Conservation (phyloP, 1,140 invertebrate species). For the Drosophila nannoptera region DNA sequence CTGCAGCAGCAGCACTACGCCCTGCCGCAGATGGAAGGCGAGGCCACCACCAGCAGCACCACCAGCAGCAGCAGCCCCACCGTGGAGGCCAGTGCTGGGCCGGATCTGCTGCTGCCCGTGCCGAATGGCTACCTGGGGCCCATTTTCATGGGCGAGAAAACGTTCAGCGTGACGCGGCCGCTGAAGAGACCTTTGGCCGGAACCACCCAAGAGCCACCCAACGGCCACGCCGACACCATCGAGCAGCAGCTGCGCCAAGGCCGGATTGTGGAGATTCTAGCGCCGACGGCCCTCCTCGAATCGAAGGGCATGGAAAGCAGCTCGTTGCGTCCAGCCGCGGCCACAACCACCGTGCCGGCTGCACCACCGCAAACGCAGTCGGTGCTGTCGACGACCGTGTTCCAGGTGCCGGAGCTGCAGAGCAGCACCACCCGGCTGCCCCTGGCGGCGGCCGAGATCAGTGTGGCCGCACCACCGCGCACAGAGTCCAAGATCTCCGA, state of each 20-base stretch:
- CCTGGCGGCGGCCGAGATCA: slow-evolving; percentile 19
- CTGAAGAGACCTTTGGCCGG: slow-evolving; percentile 49
- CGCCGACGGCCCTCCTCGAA: slow-evolving; percentile 60
- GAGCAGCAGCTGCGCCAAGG: slow-evolving; percentile 59
- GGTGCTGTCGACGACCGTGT: slow-evolving; percentile 68
- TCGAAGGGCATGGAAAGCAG: slow-evolving; percentile 13
- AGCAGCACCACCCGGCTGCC: slow-evolving; percentile 46
- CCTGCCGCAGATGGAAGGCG: slow-evolving; percentile 32
- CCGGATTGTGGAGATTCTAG: slow-evolving; percentile 68
- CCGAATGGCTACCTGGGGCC: slow-evolving; percentile 72
- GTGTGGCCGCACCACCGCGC: slow-evolving; percentile 31
- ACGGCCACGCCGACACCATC: slow-evolving; percentile 39
- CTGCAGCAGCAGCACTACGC: slow-evolving; percentile 66
- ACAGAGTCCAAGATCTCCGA: slow-evolving; percentile 76
- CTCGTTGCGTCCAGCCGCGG: slow-evolving; percentile 16
- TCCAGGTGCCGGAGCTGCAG: slow-evolving; percentile 63
- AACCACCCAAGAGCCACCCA: slow-evolving; percentile 4
- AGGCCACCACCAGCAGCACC: slow-evolving; percentile 14
- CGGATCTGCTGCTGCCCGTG: slow-evolving; percentile 43
- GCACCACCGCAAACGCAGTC: slow-evolving; percentile 19
- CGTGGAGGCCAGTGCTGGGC: neutral
- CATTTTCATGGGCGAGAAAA: slow-evolving; percentile 74
- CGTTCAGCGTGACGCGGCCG: slow-evolving; percentile 58
- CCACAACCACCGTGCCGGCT: neutral
- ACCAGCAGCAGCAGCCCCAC: neutral